These are phyloP conservation scores for Imbricaverruca yamaguchii DNA, from an alignment of 2,888 invertebrate genomes.

Conservation along the genomic window DNA sequence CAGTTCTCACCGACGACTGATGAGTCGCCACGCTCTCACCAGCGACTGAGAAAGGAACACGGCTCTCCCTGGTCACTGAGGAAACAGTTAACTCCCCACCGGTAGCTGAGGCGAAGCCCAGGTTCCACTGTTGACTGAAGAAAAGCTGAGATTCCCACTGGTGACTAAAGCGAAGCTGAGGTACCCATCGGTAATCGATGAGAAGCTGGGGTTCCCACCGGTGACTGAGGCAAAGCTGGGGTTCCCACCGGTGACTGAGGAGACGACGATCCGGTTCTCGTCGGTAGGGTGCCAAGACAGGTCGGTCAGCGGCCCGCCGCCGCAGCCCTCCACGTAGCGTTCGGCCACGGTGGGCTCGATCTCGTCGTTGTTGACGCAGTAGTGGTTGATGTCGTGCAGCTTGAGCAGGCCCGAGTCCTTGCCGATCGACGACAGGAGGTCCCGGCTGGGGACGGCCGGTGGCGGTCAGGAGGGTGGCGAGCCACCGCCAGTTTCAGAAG, in stretches of 20 bases:
- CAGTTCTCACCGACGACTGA: too few relatives aligned
- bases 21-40: too few relatives aligned
- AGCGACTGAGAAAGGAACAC: too few relatives aligned
- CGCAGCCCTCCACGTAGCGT: conserved; percentile 44
- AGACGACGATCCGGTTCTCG: conserved; percentile 65
- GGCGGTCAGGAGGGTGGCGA: background rate
- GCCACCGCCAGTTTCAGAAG: conserved; percentile 5
- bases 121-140: too few relatives aligned
- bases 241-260: conserved; percentile 49
- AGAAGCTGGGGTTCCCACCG: too few relatives aligned
- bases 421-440: conserved; percentile 70
- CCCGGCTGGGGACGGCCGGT: conserved; percentile 47
- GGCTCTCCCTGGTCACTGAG: too few relatives aligned
- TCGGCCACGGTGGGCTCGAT: conserved; percentile 69
- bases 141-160: too few relatives aligned
- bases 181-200: too few relatives aligned
- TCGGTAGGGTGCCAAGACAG: conserved; percentile 79
- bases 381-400: conserved; percentile 77
- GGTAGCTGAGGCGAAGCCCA: too few relatives aligned
- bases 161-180: too few relatives aligned
- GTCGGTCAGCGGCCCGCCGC: conserved; percentile 27
- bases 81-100: too few relatives aligned
- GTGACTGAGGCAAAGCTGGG: too few relatives aligned
- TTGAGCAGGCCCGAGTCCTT: conserved; percentile 67
- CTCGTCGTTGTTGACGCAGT: conserved; percentile 54